Evolutionary conservation across 2,888 invertebrate genomes (phyloP).

Genomic region (Caenorhabditis drosophilae): DNA sequence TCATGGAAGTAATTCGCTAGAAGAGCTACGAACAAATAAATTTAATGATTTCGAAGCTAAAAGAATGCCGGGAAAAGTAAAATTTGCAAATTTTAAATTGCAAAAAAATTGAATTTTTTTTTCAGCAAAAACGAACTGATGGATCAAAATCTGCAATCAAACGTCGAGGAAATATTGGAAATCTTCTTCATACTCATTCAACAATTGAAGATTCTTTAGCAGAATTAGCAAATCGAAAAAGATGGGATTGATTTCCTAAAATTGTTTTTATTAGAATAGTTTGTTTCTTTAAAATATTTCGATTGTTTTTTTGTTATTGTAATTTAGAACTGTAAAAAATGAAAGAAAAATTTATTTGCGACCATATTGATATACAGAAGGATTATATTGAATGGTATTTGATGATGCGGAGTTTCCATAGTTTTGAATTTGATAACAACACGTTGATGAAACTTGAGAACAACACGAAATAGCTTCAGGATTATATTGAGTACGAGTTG

Average conservation of each 20-base stretch:
- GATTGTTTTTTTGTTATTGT: background rate
- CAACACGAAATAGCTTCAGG: conserved; percentile 36
- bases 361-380: conserved; percentile 34
- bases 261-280: background rate
- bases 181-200: conserved; percentile 60
- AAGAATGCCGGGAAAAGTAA: conserved; percentile 56
- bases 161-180: conserved; percentile 62
- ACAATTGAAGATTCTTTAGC: conserved; percentile 64
- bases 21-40: conserved; percentile 32
- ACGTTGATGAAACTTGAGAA: conserved; percentile 38
- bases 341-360: conserved; percentile 2
- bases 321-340: background rate
- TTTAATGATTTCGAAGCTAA: conserved; percentile 28
- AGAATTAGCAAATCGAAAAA: conserved; percentile 57
- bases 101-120: background rate
- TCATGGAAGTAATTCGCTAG: conserved; percentile 28
- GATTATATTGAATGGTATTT: conserved; percentile 15
- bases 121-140: conserved; percentile 39
- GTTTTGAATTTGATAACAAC: conserved; percentile 40
- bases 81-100: background rate
- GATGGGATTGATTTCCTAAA: conserved; percentile 59
- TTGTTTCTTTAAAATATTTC: background rate
- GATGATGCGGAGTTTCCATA: conserved; percentile 9
- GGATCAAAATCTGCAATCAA: conserved; percentile 37
- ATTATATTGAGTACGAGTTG: conserved; percentile 5